phyloP scores from a whole-genome alignment of 1,140 invertebrate species.

The Brachionus sp. region DNA sequence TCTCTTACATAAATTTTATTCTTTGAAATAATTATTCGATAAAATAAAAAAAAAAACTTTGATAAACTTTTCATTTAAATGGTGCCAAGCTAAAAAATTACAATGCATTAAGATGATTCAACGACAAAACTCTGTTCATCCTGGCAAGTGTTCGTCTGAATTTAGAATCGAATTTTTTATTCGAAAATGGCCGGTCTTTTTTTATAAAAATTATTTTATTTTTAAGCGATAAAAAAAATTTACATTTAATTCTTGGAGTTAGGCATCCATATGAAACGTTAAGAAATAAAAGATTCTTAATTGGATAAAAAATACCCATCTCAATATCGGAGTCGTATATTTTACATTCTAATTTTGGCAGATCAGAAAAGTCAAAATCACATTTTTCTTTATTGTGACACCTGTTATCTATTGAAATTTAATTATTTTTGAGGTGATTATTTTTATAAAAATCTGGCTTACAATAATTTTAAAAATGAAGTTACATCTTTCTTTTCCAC shows the following conservation, averaged over 20 bases:
- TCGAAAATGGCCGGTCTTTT: neutral
- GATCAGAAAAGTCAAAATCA: conserved; percentile 13
- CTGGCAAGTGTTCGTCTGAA: neutral
- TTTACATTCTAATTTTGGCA: neutral
- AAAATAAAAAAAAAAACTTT: neutral
- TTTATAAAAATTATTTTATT: neutral
- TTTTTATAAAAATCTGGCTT: neutral
- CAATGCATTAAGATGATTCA: neutral
- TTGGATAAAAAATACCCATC: neutral
- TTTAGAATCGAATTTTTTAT: neutral
- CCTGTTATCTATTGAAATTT: neutral
- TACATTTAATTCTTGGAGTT: conserved; percentile 37
- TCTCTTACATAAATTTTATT: neutral
- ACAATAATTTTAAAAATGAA: conserved; percentile 8
- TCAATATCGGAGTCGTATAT: neutral
- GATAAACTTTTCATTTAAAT: neutral
- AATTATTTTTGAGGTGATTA: neutral
- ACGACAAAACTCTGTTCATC: neutral
- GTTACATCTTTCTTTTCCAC: conserved; percentile 8
- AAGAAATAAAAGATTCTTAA: neutral
- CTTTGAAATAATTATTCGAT: neutral
- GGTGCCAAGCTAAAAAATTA: neutral
- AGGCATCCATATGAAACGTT: conserved; percentile 31
- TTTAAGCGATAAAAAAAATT: neutral
- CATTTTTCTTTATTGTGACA: conserved; percentile 37